Base-by-base conservation (phyloP, 2,888 invertebrate genomes). In the Physocephala rufipes region DNA sequence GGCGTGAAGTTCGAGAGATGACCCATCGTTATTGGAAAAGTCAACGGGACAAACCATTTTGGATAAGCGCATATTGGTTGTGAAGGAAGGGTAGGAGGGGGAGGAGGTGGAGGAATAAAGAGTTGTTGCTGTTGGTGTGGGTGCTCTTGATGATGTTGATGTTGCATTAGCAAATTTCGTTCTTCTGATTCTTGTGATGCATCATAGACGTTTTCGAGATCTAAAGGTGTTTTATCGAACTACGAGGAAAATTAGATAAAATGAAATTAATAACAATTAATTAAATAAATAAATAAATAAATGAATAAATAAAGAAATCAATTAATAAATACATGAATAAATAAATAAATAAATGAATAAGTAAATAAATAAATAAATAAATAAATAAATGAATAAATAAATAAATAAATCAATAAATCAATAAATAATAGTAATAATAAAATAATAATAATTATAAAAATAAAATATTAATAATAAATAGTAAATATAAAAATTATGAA, bases 1-100 rank as follows among this genome's bases (percentile, higher is more conserved):
- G 84, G 87, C 0, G 89, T 87, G 85, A 73, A 82, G 81, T 78
- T 86, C 83, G 77, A 86, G 76, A 63, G 87, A 80, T 76, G 88
- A 79, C 78, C 84, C 83, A 86, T 85, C 64, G 85, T 84, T 0
- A 86, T 81, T 12, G 86, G 86, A 76, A 86, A 85, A 3, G 85
- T 82, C 53, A 86, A 80, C 1, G 85, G 85, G 43, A 86, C 82
- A 69, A 86, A 80, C 85, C 85, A 86, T 74, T 86, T 86, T 49
- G 85, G 85, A 75, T 86, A 86, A n/a, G 85, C 82, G 67, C 82
- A 82, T 45, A 85, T 76, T 2, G 79, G 75, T 36, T 4, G 9
- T 4, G 36, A 9, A 4, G 36, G 36, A 36, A 9, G 36, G 9
- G 36, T 4, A 36, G 36, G 36, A 36, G 36, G 36, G 9, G 36